phyloP scores from a whole-genome alignment of 2,888 invertebrate genomes.

The Cephonodes hylas region DNA sequence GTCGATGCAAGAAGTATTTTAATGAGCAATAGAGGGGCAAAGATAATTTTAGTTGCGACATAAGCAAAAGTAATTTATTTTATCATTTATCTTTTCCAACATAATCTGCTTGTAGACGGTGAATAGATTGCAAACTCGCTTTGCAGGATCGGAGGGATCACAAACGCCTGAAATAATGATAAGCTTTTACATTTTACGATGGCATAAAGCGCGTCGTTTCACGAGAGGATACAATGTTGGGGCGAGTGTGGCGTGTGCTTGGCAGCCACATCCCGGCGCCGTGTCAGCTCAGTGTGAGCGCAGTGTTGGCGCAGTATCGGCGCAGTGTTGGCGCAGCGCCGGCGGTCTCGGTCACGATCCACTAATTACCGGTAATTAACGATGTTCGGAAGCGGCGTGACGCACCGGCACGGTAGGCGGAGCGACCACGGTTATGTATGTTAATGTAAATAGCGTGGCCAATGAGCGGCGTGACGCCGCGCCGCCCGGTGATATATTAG shows the following conservation, averaged over 20 bases:
- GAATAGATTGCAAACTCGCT: background rate
- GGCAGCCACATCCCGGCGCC: background rate
- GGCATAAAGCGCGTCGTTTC: background rate
- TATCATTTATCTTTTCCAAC: background rate
- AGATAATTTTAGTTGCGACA: background rate
- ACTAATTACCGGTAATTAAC: conserved; percentile 75
- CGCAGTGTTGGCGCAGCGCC: background rate
- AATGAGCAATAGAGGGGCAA: background rate
- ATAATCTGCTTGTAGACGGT: background rate
- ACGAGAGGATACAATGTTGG: conserved; percentile 6
- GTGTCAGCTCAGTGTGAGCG: background rate
- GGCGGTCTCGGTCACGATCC: conserved; percentile 53
- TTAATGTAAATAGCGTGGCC: conserved; percentile 74
- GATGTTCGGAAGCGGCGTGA: conserved; percentile 68
- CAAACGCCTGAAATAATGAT: conserved; percentile 10
- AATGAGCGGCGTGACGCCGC: conserved; percentile 70
- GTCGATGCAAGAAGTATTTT: background rate
- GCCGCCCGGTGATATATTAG: conserved; percentile 79
- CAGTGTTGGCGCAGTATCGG: background rate
- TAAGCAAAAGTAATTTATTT: conserved; percentile 4
- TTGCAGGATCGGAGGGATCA: conserved; percentile 1
- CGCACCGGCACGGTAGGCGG: conserved; percentile 63
- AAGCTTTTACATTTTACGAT: conserved; percentile 11
- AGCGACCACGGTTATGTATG: conserved; percentile 67
- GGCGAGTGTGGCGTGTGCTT: background rate